These are phyloP conservation scores for Nymphalis polychloros DNA, from an alignment of 2,888 invertebrate species.

Conservation along the genomic window DNA sequence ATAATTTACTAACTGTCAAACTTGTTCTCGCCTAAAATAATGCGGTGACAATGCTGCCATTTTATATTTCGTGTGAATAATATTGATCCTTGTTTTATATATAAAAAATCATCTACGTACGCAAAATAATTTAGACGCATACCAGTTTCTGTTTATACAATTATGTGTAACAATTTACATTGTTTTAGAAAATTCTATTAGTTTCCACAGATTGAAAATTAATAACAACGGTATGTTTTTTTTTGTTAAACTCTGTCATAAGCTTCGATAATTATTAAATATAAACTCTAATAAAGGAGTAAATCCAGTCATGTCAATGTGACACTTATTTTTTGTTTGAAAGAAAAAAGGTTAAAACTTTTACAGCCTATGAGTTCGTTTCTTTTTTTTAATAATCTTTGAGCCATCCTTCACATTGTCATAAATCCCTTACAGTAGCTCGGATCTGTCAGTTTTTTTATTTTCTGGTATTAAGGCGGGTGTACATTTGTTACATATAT, in stretches of 20 bases:
- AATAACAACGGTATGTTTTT: background rate
- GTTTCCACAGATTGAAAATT: background rate
- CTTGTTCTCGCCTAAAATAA: no score
- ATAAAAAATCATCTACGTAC: no score
- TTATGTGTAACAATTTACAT: no score
- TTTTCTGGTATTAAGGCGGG: constrained; percentile 40
- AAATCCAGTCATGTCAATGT: constrained; percentile 22
- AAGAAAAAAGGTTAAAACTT: constrained; percentile 32
- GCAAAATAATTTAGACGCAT: no score
- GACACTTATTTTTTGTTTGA: constrained; percentile 22
- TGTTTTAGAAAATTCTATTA: no score
- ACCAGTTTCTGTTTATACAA: no score
- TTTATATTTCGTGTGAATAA: no score
- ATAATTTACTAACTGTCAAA: background rate
- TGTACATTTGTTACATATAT: constrained; percentile 39
- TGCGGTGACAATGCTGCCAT: no score
- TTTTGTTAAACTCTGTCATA: background rate
- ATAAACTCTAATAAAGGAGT: constrained; percentile 14
- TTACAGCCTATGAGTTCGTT: constrained; percentile 34
- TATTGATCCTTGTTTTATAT: no score
- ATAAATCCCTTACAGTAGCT: constrained; percentile 60
- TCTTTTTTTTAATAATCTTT: constrained; percentile 27
- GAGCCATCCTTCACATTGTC: constrained; percentile 44
- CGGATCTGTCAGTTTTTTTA: constrained; percentile 46
- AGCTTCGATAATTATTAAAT: background rate